These are phyloP conservation scores for Molossus molossus DNA, from an alignment of 2,797 vertebrate species.

Conservation along the genomic window DNA sequence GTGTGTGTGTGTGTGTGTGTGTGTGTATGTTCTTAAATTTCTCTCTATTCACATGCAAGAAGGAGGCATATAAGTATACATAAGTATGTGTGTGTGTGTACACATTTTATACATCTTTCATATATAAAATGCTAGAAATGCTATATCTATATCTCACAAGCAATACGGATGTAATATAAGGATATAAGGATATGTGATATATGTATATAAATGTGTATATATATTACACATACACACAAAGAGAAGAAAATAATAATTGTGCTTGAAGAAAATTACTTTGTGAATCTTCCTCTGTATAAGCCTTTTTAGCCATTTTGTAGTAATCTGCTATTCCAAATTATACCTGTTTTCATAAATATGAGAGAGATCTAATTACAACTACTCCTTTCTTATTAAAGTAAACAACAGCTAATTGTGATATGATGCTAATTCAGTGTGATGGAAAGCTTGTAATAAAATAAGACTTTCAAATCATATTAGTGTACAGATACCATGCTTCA, in stretches of 20 bases:
- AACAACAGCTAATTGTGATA: conserved; percentile 73
- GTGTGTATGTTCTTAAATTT: not conserved
- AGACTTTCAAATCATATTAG: conserved; percentile 73
- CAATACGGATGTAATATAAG: not conserved
- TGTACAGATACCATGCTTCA: not conserved
- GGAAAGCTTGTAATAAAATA: conserved; percentile 74
- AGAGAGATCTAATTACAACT: conserved; percentile 72
- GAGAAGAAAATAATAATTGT: not conserved
- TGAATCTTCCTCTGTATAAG: not conserved
- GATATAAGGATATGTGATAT: not conserved
- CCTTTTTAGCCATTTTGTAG: conserved; percentile 57
- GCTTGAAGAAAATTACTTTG: not conserved
- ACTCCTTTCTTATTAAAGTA: conserved; percentile 71
- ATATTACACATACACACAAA: not conserved
- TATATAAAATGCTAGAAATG: not conserved
- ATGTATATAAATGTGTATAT: not conserved
- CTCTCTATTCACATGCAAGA: not conserved
- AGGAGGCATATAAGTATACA: not conserved
- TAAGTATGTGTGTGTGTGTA: not conserved
- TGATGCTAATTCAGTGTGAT: conserved; percentile 71
- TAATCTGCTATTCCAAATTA: conserved; percentile 71
- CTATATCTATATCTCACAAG: not conserved
- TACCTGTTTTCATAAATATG: conserved; percentile 71
- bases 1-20: not conserved
- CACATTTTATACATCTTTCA: too few species aligned